Base-by-base conservation (phyloP, 1,140 invertebrate species). In the Rhopalosiphum padi region DNA sequence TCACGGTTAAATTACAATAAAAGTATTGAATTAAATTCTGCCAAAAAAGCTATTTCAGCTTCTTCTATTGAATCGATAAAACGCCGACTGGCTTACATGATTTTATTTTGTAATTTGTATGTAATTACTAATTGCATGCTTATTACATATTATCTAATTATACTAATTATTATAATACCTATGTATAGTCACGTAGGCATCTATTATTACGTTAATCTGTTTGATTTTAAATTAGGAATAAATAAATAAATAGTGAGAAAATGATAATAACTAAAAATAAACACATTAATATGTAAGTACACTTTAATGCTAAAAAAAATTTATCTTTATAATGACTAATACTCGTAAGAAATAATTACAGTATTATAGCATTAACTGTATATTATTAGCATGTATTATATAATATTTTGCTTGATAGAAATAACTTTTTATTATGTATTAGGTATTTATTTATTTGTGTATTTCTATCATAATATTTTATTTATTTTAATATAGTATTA, bases 1-100 rank as follows among this genome's bases (percentile, higher is more conserved):
- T 77, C 60, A 77, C n/a, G n/a, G 60, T 77, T 77, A 77, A 77
- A 77, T n/a, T 77, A 77, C 60, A n/a, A 77, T 68, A 68, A 68
- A 18, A 68, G 4, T n/a, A 68, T 68, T 68, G 15, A 21, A 35
- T 77, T n/a, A 77, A n/a, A 35, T 77, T 35, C n/a, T 77, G n/a
- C 4, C 5, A n/a, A 77, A 77, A 77, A n/a, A 77, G 15, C 30
- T 77, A 21, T 51, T 77, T 77, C n/a, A n/a, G n/a, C n/a, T 15
- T 77, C n/a, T 77, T 77, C n/a, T n/a, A 77, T 77, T n/a, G 60
- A n/a, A 77, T 77, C 60, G n/a, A 77, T n/a, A 77, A 77, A 77
- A n/a, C 60, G n/a, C n/a, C 21, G 15, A 18, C n/a, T 18, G n/a
- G 30, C 30, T 3, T 18, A 77, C 30, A 77, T 18, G 60, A 18